Base-by-base conservation (phyloP, 2,797 vertebrate genomes). In the Podarcis siculus region DNA sequence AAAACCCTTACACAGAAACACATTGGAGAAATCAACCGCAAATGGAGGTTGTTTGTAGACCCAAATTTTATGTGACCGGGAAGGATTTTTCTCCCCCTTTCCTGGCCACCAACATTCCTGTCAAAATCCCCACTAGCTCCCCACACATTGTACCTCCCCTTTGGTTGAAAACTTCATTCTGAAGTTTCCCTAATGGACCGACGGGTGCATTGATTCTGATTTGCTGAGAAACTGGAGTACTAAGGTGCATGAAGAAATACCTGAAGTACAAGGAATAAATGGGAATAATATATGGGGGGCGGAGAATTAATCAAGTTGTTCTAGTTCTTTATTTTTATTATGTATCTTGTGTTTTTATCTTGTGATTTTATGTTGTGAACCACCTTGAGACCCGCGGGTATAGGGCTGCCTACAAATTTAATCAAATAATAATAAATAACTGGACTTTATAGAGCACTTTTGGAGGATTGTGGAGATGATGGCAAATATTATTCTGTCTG, bases 1-100 rank as follows among this genome's bases (percentile, higher is more conserved):
- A 75, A 80, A 90, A 66, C 27, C 17, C 49, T 55, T 87, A 84
- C 76, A 87, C 9, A 78, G 64, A 90, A 21, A 7, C 83, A 3
- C 9, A 67, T 30, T 37, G 30, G 67, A 66, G 30, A 81, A 81
- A 89, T 76, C 78, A 86, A 66, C 78, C 39, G 25, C 83, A 66
- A 86, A 77, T 73, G 42, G 69, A 82, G 83, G 37, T 58, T 69
- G 79, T 73, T 73, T 66, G 37, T 37, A 25, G 58, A 37, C 58
- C 58, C 71, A 86, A 77, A 86, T 61, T 76, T 67, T 71, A 82
- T 83, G 81, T 6, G 39, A 45, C 39, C 23, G 6, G 75, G 61
- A 81, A 81, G 76, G 42, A n/a, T 89, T 69, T 69, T 12, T 21
- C 58, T 39, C 35, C 39, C 30, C 13, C 8, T 76, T 82, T 30